Evolutionary conservation across 2,797 vertebrate genomes (phyloP), one percentile per base, ranked within the genome.

Genomic region (Luscinia luscinia): DNA sequence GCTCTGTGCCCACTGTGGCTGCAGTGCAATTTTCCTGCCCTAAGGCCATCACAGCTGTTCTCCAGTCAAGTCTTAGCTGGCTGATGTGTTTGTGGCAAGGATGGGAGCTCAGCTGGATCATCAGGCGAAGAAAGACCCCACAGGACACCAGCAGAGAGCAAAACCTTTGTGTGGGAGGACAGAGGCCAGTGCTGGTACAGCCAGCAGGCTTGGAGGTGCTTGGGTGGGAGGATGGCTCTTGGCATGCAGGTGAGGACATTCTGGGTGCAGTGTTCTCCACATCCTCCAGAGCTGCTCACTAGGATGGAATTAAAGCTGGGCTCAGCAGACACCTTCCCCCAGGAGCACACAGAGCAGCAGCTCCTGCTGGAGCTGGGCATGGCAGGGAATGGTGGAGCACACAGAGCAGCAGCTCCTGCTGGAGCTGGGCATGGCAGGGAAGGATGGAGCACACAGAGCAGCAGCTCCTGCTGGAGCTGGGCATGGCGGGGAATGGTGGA

Each of bases 121-220:
- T n/a, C 1, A 34, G 26, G 48, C 28, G 20, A 81, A 48, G 24
- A 8, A 23, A 76, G 72, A 14, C 2, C 30, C 26, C 7, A 27
- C 40, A 46, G 52, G 73, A 52, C 66, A 41, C 34, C 17, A 41
- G 15, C 8, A 1, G 66, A 66, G 80, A 59, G 27, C 14, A 15
- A 21, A 61, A 28, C 6, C 52, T 64, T 30, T 19, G 51, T 48
- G 58, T 66, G 17, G 52, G 52, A 70, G 68, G 52, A 38, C 58
- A 83, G 86, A 57, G n/a, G 38, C 22, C 7, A 14, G 36, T 11
- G 30, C 67, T 30, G 62, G 67, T 48, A 20, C 19, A 5, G 34
- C 6, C 55, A 1, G 40, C 34, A 28, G 54, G 51, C 2, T 23
- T 40, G 4, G 54, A 45, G 69, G 22, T 0, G 0, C 51, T 52